phyloP scores from a whole-genome alignment of 2,797 vertebrate species.

The Huso huso region DNA sequence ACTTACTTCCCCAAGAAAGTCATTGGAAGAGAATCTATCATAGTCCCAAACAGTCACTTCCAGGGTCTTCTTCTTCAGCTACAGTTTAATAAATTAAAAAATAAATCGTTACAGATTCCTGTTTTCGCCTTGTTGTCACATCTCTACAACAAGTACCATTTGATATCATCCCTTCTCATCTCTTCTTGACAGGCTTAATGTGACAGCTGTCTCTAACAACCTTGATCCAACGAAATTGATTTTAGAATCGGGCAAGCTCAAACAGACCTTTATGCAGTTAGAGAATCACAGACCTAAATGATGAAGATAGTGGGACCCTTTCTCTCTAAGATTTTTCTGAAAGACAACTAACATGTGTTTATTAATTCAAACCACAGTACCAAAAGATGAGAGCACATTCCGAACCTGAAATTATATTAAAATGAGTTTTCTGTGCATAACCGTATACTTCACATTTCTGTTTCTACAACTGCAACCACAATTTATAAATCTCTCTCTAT shows the following conservation, averaged over 20 bases:
- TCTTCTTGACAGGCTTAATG: conserved; percentile 15
- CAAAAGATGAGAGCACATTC: no score
- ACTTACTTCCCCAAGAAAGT: conserved; percentile 96
- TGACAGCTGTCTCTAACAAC: conserved; percentile 9
- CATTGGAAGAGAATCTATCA: conserved; percentile 91
- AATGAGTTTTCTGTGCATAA: no score
- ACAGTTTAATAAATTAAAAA: conserved; percentile 41
- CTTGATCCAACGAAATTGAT: conserved; percentile 18
- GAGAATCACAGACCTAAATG: no score
- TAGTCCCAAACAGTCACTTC: conserved; percentile 98
- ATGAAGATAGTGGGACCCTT: no score
- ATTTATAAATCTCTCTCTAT: no score
- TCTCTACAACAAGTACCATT: conserved; percentile 10
- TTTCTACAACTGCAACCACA: no score
- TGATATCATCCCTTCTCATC: conserved; percentile 5
- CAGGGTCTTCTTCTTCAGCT: conserved; percentile 96
- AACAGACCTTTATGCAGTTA: no score
- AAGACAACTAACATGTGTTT: no score
- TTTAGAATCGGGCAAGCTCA: conserved; percentile 6
- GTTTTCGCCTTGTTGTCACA: neutral
- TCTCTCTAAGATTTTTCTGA: no score
- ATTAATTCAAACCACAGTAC: no score
- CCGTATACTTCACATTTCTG: no score
- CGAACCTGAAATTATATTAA: no score
- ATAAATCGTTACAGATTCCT: conserved; percentile 16